Percentiles rank a stretch among this genome's conserved stretches.
phyloP scores from a whole-genome alignment of 2,888 invertebrate species.

The Mellilla xanthometata region DNA sequence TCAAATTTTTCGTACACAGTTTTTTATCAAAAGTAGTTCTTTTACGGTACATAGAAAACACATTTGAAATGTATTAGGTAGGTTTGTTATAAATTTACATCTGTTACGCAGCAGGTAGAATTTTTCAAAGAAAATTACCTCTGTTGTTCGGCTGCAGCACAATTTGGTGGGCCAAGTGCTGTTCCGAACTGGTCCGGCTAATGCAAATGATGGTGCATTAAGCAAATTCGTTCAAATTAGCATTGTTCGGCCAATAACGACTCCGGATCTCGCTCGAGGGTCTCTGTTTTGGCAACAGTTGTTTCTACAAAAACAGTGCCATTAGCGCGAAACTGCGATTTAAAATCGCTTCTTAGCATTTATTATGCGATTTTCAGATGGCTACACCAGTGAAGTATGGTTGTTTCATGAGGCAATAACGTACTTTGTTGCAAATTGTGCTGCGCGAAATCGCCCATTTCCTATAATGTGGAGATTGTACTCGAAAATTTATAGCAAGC shows the following conservation, averaged over 20 bases:
- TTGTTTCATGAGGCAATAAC: background rate
- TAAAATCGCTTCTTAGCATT: conserved; percentile 13
- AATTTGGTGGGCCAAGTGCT: conserved; percentile 33
- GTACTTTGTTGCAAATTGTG: conserved; percentile 1
- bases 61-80: too few species aligned
- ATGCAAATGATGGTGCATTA: conserved; percentile 61
- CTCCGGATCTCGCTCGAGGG: conserved; percentile 44
- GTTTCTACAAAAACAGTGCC: conserved; percentile 13
- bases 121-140: too few species aligned
- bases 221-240: conserved; percentile 66
- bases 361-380: conserved; percentile 9
- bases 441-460: background rate
- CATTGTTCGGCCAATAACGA: conserved; percentile 53
- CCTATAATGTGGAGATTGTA: too few species aligned
- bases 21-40: too few species aligned
- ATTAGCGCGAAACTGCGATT: conserved; percentile 16
- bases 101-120: too few species aligned
- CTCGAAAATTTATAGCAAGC: too few species aligned
- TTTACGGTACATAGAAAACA: too few species aligned
- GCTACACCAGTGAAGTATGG: conserved; percentile 2
- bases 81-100: too few species aligned
- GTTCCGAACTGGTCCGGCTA: conserved; percentile 37
- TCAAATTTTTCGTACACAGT: too few species aligned
- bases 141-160: conserved; percentile 1
- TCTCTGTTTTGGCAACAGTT: conserved; percentile 36